A percentile compares a stretch with the other conserved stretches of the same genome.
Evolutionary conservation across 2,113 vertebrate species (phyloP).

Genomic region (Cephalopholis sonnerati): DNA sequence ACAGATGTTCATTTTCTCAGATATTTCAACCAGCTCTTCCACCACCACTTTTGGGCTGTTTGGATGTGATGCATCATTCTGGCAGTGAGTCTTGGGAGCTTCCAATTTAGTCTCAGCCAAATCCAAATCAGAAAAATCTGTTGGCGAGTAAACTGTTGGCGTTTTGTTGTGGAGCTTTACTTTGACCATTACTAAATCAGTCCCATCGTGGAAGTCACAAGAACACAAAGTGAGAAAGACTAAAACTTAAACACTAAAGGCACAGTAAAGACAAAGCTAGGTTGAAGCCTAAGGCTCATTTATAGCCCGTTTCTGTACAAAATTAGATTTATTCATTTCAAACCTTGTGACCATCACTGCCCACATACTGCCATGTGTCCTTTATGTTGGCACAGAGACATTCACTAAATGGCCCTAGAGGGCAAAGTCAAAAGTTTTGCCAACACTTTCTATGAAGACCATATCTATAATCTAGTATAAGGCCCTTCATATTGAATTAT

Average conservation of each 20-base stretch:
- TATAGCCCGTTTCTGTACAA: no score
- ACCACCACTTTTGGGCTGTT: background rate
- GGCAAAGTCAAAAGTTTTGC: no score
- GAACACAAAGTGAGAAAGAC: background rate
- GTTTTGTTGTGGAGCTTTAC: background rate
- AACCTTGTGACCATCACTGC: no score
- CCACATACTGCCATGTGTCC: no score
- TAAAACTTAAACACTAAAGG: no score
- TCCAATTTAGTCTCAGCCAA: conserved; percentile 16
- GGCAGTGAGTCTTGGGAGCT: background rate
- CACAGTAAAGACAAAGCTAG: background rate
- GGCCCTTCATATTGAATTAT: no score
- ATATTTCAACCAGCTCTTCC: conserved; percentile 2
- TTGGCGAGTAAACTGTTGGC: background rate
- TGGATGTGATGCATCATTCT: conserved; percentile 32
- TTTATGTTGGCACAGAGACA: no score
- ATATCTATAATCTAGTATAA: no score
- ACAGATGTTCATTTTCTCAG: conserved; percentile 20
- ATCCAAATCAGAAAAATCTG: conserved; percentile 24
- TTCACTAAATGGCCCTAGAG: no score
- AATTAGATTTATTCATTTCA: no score
- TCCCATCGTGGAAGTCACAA: background rate
- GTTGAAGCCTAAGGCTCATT: no score
- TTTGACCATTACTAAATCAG: background rate
- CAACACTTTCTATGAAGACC: no score